These are phyloP conservation scores for Corythaixoides concolor DNA, from an alignment of 2,113 vertebrate species.

Conservation along the genomic window DNA sequence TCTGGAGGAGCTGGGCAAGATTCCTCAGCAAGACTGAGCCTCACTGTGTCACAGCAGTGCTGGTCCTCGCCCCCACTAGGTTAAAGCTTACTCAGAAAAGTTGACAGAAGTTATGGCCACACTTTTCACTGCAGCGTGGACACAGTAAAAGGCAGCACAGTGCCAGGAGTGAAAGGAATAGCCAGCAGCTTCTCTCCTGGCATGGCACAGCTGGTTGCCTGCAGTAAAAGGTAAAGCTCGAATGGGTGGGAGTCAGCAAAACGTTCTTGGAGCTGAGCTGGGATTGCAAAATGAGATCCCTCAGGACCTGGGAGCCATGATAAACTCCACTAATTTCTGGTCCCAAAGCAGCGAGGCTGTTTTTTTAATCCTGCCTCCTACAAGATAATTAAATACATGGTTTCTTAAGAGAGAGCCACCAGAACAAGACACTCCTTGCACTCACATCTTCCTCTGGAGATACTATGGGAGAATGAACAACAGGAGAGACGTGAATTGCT, in stretches of 20 bases:
- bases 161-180: not conserved
- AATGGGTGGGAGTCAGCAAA: not conserved
- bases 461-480: not conserved
- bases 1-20: not conserved
- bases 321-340: not conserved
- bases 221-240: not conserved
- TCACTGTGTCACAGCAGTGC: not conserved
- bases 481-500: not conserved
- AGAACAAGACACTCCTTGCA: not conserved
- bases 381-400: not conserved
- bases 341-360: not conserved
- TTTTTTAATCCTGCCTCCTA: not conserved
- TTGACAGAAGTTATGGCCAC: not conserved
- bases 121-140: not conserved
- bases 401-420: not conserved
- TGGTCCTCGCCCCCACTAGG: not conserved
- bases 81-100: not conserved
- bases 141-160: not conserved
- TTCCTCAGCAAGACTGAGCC: not conserved
- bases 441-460: not conserved
- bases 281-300: not conserved
- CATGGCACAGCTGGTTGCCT: not conserved
- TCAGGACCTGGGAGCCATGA: not conserved
- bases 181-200: not conserved
- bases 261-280: not conserved